These are phyloP conservation scores for Papilio polytes DNA, from an alignment of 1,140 invertebrate genomes.

Conservation along the genomic window DNA sequence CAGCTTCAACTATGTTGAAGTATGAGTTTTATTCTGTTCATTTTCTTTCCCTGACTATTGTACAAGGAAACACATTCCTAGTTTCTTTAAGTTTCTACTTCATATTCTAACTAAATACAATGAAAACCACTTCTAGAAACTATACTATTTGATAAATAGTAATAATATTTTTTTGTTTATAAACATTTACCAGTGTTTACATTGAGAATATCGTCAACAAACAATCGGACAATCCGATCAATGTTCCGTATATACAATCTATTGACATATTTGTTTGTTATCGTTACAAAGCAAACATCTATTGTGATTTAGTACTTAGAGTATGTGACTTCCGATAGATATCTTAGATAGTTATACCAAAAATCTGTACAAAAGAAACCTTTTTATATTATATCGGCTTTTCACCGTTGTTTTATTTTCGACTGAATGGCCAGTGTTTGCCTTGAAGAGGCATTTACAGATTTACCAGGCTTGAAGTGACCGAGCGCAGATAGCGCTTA, in stretches of 20 bases:
- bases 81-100: too few relatives aligned
- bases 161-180: neutral
- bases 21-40: too few relatives aligned
- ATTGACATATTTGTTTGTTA: neutral
- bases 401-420: too few relatives aligned
- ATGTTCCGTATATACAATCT: neutral
- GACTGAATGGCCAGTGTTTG: too few relatives aligned
- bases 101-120: neutral
- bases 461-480: too few relatives aligned
- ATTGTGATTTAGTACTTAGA: neutral
- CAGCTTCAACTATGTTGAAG: too few relatives aligned
- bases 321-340: neutral
- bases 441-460: too few relatives aligned
- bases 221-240: neutral
- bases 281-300: neutral
- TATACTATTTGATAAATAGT: slow-evolving; percentile 1
- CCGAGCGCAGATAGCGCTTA: too few relatives aligned
- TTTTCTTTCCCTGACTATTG: too few relatives aligned
- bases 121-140: neutral
- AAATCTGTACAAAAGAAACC: too few relatives aligned
- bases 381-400: neutral
- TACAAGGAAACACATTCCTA: too few relatives aligned
- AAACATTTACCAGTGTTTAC: neutral
- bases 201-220: neutral
- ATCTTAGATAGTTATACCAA: too few relatives aligned